phyloP scores from a whole-genome alignment of 2,888 invertebrate genomes.

The Dromius quadrimaculatus region DNA sequence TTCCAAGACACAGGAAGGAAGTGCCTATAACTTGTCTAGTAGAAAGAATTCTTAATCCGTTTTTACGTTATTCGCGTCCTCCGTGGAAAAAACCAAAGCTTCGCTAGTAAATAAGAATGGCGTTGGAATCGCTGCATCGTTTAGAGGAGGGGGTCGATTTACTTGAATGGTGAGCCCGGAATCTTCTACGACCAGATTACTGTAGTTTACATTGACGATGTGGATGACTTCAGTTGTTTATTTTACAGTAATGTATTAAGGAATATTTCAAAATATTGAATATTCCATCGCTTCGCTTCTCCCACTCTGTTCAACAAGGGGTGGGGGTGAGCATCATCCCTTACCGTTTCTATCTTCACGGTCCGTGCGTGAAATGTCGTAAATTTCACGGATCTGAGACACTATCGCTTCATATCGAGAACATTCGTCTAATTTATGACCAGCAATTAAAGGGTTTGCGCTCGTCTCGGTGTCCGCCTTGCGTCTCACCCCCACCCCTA shows the following conservation, averaged over 20 bases:
- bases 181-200: conserved; percentile 6
- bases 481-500: conserved; percentile 3
- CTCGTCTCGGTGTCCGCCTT: neutral
- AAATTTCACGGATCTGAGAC: conserved; percentile 42
- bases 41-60: conserved; percentile 60
- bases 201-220: conserved; percentile 14
- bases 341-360: no score
- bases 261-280: no score
- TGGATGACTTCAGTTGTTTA: no score
- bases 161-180: neutral
- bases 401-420: conserved; percentile 47
- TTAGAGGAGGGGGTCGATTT: conserved; percentile 3
- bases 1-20: conserved; percentile 59
- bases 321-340: no score
- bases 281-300: no score
- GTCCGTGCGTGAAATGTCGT: conserved; percentile 42
- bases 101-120: conserved; percentile 45
- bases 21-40: conserved; percentile 60
- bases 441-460: conserved; percentile 52
- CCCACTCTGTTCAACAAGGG: no score
- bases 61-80: conserved; percentile 58
- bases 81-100: conserved; percentile 44
- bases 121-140: conserved; percentile 1
- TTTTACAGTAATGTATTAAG: no score
- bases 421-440: conserved; percentile 52